phyloP scores from a whole-genome alignment of 2,888 invertebrate genomes.

The Pseudoips prasinana region DNA sequence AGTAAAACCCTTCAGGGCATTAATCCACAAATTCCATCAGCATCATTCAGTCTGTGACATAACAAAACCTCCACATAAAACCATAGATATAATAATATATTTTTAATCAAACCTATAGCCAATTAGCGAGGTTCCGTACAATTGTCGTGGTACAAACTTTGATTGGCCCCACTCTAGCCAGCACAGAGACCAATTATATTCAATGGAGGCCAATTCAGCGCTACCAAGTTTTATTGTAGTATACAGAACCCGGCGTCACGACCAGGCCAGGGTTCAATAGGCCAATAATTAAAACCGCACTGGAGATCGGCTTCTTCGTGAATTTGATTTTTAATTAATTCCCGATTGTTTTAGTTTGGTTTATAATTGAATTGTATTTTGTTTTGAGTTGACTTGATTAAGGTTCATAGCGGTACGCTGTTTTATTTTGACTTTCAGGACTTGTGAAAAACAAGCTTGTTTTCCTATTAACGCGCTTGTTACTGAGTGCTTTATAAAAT shows the following conservation, averaged over 20 bases:
- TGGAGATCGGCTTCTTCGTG: slow-evolving; percentile 54
- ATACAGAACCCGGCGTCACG: slow-evolving; percentile 60
- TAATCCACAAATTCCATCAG: too few species aligned
- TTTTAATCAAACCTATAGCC: slow-evolving; percentile 58
- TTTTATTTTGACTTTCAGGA: too few species aligned
- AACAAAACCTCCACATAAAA: slow-evolving; percentile 17
- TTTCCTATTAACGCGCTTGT: too few species aligned
- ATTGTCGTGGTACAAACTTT: slow-evolving; percentile 71
- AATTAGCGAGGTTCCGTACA: slow-evolving; percentile 56
- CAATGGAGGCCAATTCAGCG: slow-evolving; percentile 69
- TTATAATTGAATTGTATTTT: slow-evolving; percentile 28
- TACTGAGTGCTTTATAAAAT: too few species aligned
- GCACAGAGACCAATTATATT: slow-evolving; percentile 72
- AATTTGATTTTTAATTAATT: slow-evolving; percentile 69
- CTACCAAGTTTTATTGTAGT: slow-evolving; percentile 69
- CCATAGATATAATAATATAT: slow-evolving; percentile 32
- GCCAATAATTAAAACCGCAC: slow-evolving; percentile 74
- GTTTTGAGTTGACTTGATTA: too few species aligned
- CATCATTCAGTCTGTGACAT: neutral
- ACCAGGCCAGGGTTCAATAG: slow-evolving; percentile 64
- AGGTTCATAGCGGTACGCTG: too few species aligned
- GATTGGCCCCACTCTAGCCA: slow-evolving; percentile 58
- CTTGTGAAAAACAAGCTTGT: too few species aligned
- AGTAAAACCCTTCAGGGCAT: too few species aligned
- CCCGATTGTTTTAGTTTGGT: slow-evolving; percentile 54